A percentile compares a stretch with the other conserved stretches of the same genome.
Conservation (phyloP, 2,888 invertebrate species). For the Toxonevra muliebris region DNA sequence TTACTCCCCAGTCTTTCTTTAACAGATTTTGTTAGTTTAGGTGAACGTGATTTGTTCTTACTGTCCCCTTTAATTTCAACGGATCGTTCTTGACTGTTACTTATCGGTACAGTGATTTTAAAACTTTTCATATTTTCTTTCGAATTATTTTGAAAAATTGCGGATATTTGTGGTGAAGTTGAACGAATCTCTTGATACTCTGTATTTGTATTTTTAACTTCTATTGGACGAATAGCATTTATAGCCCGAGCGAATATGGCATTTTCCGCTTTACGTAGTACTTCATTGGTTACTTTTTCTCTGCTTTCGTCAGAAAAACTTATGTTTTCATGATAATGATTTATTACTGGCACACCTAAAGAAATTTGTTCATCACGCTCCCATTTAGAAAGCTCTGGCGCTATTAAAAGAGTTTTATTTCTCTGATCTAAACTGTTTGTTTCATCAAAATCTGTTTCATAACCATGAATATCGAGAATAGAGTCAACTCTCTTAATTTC, state of each 20-base stretch:
- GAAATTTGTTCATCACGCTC: constrained; percentile 88
- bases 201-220: constrained; percentile 62
- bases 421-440: constrained; percentile 39
- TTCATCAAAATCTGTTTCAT: constrained; percentile 52
- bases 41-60: constrained; percentile 46
- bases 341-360: constrained; percentile 48
- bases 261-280: constrained; percentile 90
- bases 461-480: constrained; percentile 54
- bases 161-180: constrained; percentile 33
- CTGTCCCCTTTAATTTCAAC: constrained; percentile 47
- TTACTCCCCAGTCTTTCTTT: constrained; percentile 81
- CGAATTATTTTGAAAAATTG: constrained; percentile 4
- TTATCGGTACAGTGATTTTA: constrained; percentile 66
- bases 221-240: constrained; percentile 80
- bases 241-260: constrained; percentile 90
- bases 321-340: not conserved
- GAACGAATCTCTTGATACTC: constrained; percentile 67
- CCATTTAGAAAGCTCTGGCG: constrained; percentile 90
- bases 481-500: constrained; percentile 55
- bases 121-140: constrained; percentile 61
- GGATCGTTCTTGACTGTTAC: constrained; percentile 64
- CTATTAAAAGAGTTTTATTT: constrained; percentile 30
- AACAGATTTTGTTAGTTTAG: constrained; percentile 67
- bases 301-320: constrained; percentile 49
- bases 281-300: constrained; percentile 83